phyloP scores from a whole-genome alignment of 2,113 vertebrate genomes.

The Oryctolagus cuniculus region mOryCun1.1 NC_091443.1:51203001-51203500 shows the following conservation, averaged over 20 bases:
- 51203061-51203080: slow-evolving; percentile 27
- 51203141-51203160: neutral
- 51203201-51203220: neutral
- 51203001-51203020: slow-evolving; percentile 9
- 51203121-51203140: neutral
- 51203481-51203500: neutral
- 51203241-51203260: neutral
- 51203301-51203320: neutral
- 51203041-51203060: slow-evolving; percentile 32
- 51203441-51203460: neutral
- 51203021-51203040: neutral
- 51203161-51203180: neutral
- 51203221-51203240: neutral
- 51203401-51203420: neutral
- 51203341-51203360: neutral
- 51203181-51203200: neutral
- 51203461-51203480: neutral
- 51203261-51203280: neutral
- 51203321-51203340: neutral
- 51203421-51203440: neutral
- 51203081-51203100: neutral
- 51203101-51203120: neutral
- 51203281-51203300: neutral
- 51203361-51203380: neutral
- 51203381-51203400: neutral